phyloP scores from a whole-genome alignment of 2,797 vertebrate genomes.

The Crypturellus tataupa region DNA sequence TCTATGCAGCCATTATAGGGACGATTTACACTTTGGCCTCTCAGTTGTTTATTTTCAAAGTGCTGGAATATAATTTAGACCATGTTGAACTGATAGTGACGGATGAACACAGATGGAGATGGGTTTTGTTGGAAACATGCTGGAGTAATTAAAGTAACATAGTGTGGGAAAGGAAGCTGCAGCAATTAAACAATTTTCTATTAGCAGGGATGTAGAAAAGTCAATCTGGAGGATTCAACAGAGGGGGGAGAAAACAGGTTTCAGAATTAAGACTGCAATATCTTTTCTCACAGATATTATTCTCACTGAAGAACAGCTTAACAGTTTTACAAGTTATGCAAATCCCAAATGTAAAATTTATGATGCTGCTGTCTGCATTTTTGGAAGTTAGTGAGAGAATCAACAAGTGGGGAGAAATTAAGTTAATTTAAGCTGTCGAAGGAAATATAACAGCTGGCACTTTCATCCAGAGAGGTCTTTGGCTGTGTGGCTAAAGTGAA shows the following conservation, averaged over 20 bases:
- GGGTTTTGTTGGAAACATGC: neutral
- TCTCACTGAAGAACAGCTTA: too few species aligned
- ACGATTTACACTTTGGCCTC: neutral
- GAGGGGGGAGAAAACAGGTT: neutral
- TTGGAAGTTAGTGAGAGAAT: neutral
- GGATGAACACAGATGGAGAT: neutral
- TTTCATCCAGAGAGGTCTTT: neutral
- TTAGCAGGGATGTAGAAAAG: neutral
- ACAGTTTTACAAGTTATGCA: neutral
- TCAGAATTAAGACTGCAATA: neutral
- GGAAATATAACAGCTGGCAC: neutral
- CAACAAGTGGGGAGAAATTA: neutral
- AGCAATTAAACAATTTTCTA: neutral
- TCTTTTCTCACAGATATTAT: neutral
- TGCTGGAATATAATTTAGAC: neutral
- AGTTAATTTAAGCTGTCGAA: neutral
- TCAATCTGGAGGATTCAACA: neutral
- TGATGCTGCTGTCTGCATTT: neutral
- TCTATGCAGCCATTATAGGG: neutral
- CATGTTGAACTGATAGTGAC: neutral
- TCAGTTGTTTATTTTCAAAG: neutral
- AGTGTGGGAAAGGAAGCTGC: neutral
- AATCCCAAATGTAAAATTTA: neutral
- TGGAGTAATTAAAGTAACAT: neutral
- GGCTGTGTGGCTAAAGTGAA: neutral